A percentile compares a stretch with the other conserved stretches of the same genome.
Conservation (phyloP, 2,888 invertebrate genomes). For the Ommatoiulus sabulosus region DNA sequence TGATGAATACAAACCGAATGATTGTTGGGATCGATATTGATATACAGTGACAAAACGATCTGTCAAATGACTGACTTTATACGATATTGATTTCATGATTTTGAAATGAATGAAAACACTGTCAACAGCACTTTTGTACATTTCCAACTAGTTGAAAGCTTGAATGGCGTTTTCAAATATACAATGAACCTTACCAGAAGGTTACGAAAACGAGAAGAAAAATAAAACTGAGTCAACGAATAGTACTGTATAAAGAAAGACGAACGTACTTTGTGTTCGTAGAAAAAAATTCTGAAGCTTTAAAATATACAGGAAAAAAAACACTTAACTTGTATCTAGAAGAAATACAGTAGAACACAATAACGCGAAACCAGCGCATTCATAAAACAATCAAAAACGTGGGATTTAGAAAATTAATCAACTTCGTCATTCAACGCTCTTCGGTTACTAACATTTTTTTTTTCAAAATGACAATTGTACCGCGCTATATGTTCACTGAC, state of each 20-base stretch:
- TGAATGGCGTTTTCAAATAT: not conserved
- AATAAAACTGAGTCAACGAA: not conserved
- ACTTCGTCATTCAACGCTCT: not conserved
- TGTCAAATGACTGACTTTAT: slow-evolving; percentile 10
- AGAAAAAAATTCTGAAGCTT: not conserved
- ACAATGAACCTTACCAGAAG: slow-evolving; percentile 29
- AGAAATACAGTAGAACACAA: not conserved
- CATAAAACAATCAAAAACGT: not conserved
- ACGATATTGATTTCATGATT: slow-evolving; percentile 27
- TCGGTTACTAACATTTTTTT: not conserved
- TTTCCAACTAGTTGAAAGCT: slow-evolving; percentile 5
- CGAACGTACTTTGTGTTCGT: not conserved
- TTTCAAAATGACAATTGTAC: not conserved
- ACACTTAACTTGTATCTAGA: not conserved
- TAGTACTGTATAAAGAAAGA: not conserved
- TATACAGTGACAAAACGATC: slow-evolving; percentile 36
- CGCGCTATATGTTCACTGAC: not conserved
- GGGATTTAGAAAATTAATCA: not conserved
- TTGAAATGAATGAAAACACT: not conserved
- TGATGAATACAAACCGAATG: slow-evolving; percentile 19
- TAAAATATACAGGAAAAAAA: not conserved
- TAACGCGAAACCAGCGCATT: slow-evolving; percentile 39
- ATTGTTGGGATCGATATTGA: slow-evolving; percentile 35
- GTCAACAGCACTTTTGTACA: slow-evolving; percentile 29
- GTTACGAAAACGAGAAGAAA: not conserved